Base-by-base conservation (phyloP, 2,888 invertebrate genomes). In the Drosophila testacea region DNA sequence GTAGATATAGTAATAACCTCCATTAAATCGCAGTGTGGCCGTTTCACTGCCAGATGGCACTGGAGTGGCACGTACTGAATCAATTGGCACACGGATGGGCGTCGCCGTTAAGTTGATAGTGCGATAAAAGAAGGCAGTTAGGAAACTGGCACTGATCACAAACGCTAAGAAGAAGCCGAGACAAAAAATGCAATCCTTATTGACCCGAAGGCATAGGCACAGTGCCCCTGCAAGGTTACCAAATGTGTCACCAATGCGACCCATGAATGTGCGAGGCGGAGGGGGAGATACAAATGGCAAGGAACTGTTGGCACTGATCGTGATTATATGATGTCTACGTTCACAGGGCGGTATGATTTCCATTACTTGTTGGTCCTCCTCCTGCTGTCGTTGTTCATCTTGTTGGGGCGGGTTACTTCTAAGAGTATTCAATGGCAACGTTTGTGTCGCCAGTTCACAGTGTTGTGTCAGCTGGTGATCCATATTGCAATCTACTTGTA, bases 111-210 rank as follows among this genome's bases (percentile, higher is more conserved):
- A 42, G 32, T 71, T 86, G 73, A 92, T 81, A 10, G 91, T 85
- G 68, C 88, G 90, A 78, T 92, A 92, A 69, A 92, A 92, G 79
- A 92, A 92, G 41, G 91, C 90, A 27, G 92, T 92, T 51, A 92
- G 72, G 47, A 92, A 92, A 30, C 91, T 91, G 62, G 89, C 92
- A 60, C 92, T 91, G 42, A 91, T 85, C 69, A 92, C 85, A 65
- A 92, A 92, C 16, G 91, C 92, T 36, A 89, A 50, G 62, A 91
- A 90, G 75, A 92, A 92, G 51, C 90, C 90, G 61, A 92, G 73
- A 63, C 92, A 92, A 56, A 91, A 92, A 46, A 92, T 79, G 48
- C 90, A 92, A 71, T 92, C 92, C 81, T 83, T 92, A 83, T 92
- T 92, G 70, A 91, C 86, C 77, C 90, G 90, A 60, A 91, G 61